phyloP scores from a whole-genome alignment of 2,113 vertebrate species.

The Parotia lawesii region DNA sequence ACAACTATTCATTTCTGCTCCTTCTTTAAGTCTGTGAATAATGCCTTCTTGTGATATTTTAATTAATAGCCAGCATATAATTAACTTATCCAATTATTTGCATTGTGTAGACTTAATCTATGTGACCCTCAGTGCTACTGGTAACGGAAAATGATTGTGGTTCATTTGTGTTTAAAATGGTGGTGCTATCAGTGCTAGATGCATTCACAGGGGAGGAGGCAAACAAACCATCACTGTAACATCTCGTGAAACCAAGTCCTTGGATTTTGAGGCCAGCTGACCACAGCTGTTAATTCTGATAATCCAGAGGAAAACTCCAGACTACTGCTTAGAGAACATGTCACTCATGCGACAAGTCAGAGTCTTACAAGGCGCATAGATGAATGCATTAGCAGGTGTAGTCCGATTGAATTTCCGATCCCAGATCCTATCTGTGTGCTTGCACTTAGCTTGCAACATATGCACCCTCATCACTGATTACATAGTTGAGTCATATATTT shows the following conservation, averaged over 20 bases:
- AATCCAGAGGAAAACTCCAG: neutral
- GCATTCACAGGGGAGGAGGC: neutral
- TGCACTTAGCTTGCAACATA: neutral
- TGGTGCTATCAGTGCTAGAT: neutral
- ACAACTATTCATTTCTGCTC: neutral
- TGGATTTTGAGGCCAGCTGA: neutral
- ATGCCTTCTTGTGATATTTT: neutral
- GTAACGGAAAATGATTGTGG: neutral
- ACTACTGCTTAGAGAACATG: neutral
- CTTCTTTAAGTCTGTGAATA: neutral
- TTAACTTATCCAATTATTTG: neutral
- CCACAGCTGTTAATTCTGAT: neutral
- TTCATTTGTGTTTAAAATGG: neutral
- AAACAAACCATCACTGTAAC: neutral
- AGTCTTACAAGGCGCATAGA: neutral
- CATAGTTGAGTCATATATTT: neutral
- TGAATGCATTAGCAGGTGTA: neutral
- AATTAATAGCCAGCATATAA: neutral
- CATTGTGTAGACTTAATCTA: neutral
- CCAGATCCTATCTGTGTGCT: neutral
- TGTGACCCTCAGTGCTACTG: neutral
- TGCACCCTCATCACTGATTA: neutral
- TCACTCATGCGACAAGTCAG: rapidly evolving
- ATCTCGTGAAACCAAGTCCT: neutral
- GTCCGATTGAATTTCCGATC: neutral